Base-by-base conservation (phyloP, 2,888 invertebrate genomes). In the Clunio marinus region DNA sequence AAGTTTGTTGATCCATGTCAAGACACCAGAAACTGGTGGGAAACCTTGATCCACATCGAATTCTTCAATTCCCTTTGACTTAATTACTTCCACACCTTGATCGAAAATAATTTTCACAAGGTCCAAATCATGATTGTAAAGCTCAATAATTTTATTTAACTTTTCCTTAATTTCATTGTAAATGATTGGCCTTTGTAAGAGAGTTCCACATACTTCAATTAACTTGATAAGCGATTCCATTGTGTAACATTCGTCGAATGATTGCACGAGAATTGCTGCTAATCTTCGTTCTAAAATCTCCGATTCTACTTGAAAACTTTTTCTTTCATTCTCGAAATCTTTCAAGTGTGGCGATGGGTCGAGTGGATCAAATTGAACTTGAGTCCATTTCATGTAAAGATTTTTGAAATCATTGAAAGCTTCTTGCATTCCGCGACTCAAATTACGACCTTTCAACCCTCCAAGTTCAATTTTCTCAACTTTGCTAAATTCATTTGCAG, bases 381-480 rank as follows among this genome's bases (percentile, higher is more conserved):
- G 80, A 1, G 74, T 72, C 77, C 77, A 78, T 27, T 75, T 75
- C 1, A 75, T 71, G 70, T 76, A 77, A 25, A 69, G 68, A 2
- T 27, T 71, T 13, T 58, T 59, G 10, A 66, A 66, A 10, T 69
- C 51, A 17, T 32, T 22, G 37, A 74, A 71, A 32, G 81, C 76
- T n/a, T 76, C 74, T 10, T 74, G 74, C 1, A 84, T 79, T 70
- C 82, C 83, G 1, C 78, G 76, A 67, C 83, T 83, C 13, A 88
- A 80, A 22, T 78, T 81, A 71, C 85, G 84, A 1, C 88, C 88
- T 69, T 84, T 81, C 5, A 87, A 75, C 0, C 88, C 91, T 46
- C 88, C 87, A 69, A 91, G 83, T 74, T 89, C 89, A 1, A 93
- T 86, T 75, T 91, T 93, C 77, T 96, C 96, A 70, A 96, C 77